phyloP scores from a whole-genome alignment of 1,140 invertebrate species.

The Orussus abietinus region DNA sequence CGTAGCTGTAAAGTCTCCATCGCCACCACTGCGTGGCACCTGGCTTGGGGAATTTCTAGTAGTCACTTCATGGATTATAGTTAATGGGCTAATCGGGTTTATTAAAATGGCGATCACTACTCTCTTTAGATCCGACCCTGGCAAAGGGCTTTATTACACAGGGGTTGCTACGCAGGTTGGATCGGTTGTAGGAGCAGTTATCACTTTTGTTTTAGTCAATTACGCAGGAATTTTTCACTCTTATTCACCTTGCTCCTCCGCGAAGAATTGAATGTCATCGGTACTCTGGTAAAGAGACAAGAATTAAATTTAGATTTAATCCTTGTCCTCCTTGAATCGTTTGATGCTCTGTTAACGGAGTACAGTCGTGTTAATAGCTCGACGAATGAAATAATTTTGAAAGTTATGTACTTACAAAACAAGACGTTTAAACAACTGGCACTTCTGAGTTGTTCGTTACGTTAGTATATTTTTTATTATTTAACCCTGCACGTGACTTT shows the following conservation, averaged over 20 bases:
- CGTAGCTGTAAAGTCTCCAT: constrained; percentile 70
- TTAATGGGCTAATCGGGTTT: constrained; percentile 71
- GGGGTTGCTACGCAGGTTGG: constrained; percentile 79
- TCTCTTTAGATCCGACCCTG: constrained; percentile 57
- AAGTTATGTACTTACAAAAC: no score
- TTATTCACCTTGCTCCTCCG: constrained; percentile 42
- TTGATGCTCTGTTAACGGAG: no score
- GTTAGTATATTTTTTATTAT: no score
- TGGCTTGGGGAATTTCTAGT: constrained; percentile 63
- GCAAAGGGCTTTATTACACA: constrained; percentile 65
- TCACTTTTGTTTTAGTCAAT: constrained; percentile 73
- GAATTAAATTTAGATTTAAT: no score
- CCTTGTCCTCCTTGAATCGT: no score
- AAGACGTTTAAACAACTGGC: no score
- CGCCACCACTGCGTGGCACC: constrained; percentile 63
- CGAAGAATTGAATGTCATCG: background rate
- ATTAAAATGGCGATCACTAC: constrained; percentile 77
- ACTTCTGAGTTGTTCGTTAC: no score
- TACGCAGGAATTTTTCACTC: constrained; percentile 60
- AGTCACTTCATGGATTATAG: constrained; percentile 65
- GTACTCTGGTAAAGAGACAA: background rate
- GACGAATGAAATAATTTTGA: no score
- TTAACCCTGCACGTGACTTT: no score
- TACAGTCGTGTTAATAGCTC: no score
- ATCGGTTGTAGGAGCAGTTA: constrained; percentile 71